Evolutionary conservation across 2,113 vertebrate genomes (phyloP).

Genomic region (Pyxicephalus adspersus): DNA sequence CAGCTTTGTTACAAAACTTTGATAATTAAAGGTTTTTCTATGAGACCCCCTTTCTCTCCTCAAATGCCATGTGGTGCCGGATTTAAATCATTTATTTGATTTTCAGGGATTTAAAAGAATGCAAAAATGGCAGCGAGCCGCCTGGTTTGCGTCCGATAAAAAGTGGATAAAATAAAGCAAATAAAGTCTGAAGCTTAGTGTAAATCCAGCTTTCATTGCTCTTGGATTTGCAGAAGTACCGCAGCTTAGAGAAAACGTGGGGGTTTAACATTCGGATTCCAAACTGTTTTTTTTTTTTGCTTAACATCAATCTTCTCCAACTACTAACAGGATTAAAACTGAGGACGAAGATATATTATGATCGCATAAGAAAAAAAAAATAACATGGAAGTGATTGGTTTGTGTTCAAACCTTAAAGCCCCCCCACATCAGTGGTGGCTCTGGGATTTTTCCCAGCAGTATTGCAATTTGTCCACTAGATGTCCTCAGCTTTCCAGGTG

Average conservation of each 20-base stretch:
- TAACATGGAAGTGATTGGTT: too few species aligned
- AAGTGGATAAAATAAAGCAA: not conserved
- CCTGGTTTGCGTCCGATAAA: not conserved
- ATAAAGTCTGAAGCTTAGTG: not conserved
- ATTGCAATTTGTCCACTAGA: too few species aligned
- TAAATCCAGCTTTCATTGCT: not conserved
- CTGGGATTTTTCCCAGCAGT: too few species aligned
- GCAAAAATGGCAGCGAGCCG: not conserved
- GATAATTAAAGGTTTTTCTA: not conserved
- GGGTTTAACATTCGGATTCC: not conserved
- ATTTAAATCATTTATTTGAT: constrained; percentile 3
- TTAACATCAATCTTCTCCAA: too few species aligned
- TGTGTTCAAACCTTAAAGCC: too few species aligned
- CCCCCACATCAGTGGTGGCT: too few species aligned
- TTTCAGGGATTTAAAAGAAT: not conserved
- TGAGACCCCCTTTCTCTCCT: not conserved
- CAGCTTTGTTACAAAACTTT: not conserved
- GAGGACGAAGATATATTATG: too few species aligned
- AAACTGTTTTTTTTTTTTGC: too few species aligned
- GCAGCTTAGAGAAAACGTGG: not conserved
- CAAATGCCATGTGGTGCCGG: not conserved
- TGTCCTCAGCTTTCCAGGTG: too few species aligned
- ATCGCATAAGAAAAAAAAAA: too few species aligned
- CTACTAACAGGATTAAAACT: too few species aligned
- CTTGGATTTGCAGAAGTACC: not conserved